These are phyloP conservation scores for Crenuchus spilurus DNA, from an alignment of 2,797 vertebrate species.

Conservation along the genomic window DNA sequence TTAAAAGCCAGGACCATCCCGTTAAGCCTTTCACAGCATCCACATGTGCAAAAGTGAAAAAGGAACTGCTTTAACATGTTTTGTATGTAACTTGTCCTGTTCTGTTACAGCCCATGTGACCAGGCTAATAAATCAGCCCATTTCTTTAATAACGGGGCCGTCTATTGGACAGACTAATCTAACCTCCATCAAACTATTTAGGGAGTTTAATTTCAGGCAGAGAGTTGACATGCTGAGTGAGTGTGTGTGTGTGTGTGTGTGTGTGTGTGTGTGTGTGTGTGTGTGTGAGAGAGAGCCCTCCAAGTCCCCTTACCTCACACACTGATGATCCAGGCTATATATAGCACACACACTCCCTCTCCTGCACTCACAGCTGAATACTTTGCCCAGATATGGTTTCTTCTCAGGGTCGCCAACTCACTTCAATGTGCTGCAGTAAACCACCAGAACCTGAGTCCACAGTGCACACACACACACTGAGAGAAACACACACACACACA, in stretches of 20 bases:
- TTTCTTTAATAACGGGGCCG: no score
- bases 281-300: neutral
- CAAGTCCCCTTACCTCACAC: slow-evolving; percentile 74
- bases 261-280: slow-evolving; percentile 8
- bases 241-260: slow-evolving; percentile 7
- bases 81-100: no score
- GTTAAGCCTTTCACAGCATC: no score
- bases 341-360: slow-evolving; percentile 74
- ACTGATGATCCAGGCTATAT: slow-evolving; percentile 78
- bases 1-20: no score
- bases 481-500: slow-evolving; percentile 4
- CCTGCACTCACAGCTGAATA: slow-evolving; percentile 85
- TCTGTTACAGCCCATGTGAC: no score
- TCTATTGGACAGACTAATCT: no score
- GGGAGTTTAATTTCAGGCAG: neutral
- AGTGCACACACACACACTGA: neutral
- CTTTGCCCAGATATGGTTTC: slow-evolving; percentile 92
- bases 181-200: neutral
- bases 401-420: slow-evolving; percentile 70
- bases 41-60: no score
- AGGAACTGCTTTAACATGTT: no score
- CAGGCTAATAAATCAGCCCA: no score
- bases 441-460: slow-evolving; percentile 15
- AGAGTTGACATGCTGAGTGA: neutral
- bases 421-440: slow-evolving; percentile 50